Evolutionary conservation across 2,888 invertebrate species (phyloP), one percentile per base, ranked within the genome.

Genomic region (Leucania comma): DNA sequence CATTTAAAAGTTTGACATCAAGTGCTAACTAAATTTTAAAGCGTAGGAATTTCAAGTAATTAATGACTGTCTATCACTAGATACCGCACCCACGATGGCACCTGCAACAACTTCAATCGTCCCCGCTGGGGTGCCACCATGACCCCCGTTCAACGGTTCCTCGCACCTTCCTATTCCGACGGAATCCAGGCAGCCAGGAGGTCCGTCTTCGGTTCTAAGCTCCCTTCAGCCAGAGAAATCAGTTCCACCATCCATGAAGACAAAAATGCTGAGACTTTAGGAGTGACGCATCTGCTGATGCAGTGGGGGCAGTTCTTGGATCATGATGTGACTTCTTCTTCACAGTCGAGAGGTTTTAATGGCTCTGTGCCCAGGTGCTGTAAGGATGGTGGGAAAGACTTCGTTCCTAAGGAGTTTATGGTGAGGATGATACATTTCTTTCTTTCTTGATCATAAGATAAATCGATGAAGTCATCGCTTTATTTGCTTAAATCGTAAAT

Each of bases 241-340:
- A 98, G 98, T 89, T 95, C 97, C 14, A 88, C 96, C 3, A 96
- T 96, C 46, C 97, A 97, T 82, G 94, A 96, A 76, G 96, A 96
- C 83, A 96, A 96, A 78, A 97, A 97, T 84, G 96, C 96, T 0
- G 97, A 97, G 80, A 96, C 97, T 9, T 96, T 96, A 0, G 96
- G 97, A 0, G 96, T 98, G 12, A 98, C 98, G 0, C 97, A 98
- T 81, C 97, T 98, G 97, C 96, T 98, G 72, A 98, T 98, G 97
- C 98, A 99, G 90, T 98, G 98, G 98, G 99, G 99, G 0, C 99
- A 99, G 92, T 97, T 99, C 84, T 88, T 99, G 71, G 99, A 99
- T 89, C 99, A 99, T 87, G 99, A 99, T 89, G 94, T 99, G 79
- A 98, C 98, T 53, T 97, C 98, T 0, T 97, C 98, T 6, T 98